Evolutionary conservation across 2,113 vertebrate genomes (phyloP).

Genomic region (Narcine bancroftii): DNA sequence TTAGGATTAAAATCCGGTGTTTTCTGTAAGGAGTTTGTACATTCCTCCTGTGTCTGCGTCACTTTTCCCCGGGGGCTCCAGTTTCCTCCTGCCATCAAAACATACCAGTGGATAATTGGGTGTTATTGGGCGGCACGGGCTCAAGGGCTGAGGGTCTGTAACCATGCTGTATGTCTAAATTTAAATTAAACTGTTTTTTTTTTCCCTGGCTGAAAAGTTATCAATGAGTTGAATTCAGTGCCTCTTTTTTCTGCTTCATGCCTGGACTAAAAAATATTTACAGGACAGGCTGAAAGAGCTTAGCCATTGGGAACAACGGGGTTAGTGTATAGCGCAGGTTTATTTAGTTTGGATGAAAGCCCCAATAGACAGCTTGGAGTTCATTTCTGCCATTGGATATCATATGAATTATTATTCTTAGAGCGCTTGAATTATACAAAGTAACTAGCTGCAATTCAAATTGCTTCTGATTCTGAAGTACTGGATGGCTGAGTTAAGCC

Average conservation of each 20-base stretch:
- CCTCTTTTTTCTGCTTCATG: background rate
- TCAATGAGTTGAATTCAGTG: background rate
- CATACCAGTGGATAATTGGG: no score
- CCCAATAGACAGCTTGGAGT: background rate
- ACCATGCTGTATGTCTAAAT: no score
- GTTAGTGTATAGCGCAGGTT: background rate
- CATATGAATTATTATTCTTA: background rate
- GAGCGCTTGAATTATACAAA: background rate
- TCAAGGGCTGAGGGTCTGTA: no score
- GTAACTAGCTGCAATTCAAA: background rate
- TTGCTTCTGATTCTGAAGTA: background rate
- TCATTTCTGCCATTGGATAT: constrained; percentile 15
- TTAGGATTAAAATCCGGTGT: no score
- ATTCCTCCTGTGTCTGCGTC: no score
- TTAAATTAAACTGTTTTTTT: background rate
- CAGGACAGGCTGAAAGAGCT: background rate
- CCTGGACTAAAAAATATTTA: background rate
- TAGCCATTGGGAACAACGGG: background rate
- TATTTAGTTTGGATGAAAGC: background rate
- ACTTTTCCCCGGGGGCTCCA: no score
- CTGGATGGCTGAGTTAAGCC: background rate
- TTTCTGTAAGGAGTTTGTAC: no score
- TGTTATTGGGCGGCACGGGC: no score
- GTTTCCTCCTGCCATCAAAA: no score
- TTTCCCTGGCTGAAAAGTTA: background rate